Conservation (phyloP, 1,140 invertebrate species). For the Spodoptera litura region DNA sequence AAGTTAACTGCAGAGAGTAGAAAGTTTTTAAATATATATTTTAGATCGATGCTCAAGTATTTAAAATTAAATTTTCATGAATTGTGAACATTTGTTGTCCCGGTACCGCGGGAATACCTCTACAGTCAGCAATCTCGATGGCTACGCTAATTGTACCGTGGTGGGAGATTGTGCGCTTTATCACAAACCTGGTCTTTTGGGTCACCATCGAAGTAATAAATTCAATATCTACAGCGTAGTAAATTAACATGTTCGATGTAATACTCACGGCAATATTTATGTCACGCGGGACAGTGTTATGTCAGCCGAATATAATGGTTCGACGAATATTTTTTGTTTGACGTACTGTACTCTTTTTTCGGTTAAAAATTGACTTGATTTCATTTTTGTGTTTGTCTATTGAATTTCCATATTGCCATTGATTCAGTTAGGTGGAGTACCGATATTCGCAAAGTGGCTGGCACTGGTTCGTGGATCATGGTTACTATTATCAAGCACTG, state of each 20-base stretch:
- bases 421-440: no score
- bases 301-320: constrained; percentile 25
- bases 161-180: constrained; percentile 61
- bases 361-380: background rate
- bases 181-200: constrained; percentile 17
- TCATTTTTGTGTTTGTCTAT: background rate
- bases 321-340: constrained; percentile 10
- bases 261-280: constrained; percentile 47
- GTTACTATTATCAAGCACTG: no score
- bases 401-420: no score
- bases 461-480: no score
- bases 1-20: no score
- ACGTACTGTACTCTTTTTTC: constrained; percentile 1
- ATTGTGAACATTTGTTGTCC: background rate
- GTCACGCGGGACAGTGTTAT: constrained; percentile 36
- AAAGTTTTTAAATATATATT: no score
- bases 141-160: constrained; percentile 67
- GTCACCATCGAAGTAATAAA: constrained; percentile 20
- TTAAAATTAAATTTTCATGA: no score
- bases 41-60: no score
- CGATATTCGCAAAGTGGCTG: no score
- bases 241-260: constrained; percentile 49
- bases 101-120: constrained; percentile 59
- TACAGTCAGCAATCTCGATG: constrained; percentile 69
- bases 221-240: constrained; percentile 44